Conservation (phyloP, 2,797 vertebrate species). For the Benthosema pterotum region DNA sequence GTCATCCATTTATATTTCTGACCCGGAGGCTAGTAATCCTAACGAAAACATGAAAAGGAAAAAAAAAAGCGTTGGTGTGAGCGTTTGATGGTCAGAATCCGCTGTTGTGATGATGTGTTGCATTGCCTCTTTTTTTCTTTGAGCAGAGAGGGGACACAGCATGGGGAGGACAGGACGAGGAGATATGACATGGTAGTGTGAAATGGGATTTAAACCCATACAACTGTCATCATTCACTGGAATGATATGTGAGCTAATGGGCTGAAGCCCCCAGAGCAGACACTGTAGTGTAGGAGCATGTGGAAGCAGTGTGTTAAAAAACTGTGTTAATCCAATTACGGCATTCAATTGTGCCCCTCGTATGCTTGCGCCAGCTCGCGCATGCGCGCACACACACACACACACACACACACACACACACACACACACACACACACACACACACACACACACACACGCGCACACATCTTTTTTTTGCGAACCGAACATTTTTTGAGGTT, state of each 20-base stretch:
- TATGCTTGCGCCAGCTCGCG: too few relatives aligned
- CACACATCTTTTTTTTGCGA: too few relatives aligned
- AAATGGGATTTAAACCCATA: conserved; percentile 74
- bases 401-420: too few relatives aligned
- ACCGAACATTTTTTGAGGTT: too few relatives aligned
- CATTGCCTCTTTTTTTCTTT: neutral
- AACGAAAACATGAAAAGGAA: conserved; percentile 19
- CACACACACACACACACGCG: too few relatives aligned
- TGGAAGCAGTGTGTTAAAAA: conserved; percentile 49
- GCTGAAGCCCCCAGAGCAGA: conserved; percentile 48
- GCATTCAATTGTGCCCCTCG: too few relatives aligned
- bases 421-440: too few relatives aligned
- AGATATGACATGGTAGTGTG: conserved; percentile 60
- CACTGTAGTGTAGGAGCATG: conserved; percentile 47
- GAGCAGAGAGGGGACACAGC: conserved; percentile 16
- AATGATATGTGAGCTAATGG: conserved; percentile 53
- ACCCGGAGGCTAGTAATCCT: conserved; percentile 9
- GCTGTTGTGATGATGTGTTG: neutral
- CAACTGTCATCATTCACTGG: conserved; percentile 45
- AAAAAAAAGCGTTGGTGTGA: conserved; percentile 3
- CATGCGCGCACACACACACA: too few relatives aligned
- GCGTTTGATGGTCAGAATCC: conserved; percentile 23
- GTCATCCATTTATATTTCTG: conserved; percentile 20
- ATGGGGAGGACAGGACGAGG: conserved; percentile 40
- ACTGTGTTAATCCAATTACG: conserved; percentile 64